Base-by-base conservation (phyloP, 2,113 vertebrate genomes). In the Austrofundulus limnaeus region DNA sequence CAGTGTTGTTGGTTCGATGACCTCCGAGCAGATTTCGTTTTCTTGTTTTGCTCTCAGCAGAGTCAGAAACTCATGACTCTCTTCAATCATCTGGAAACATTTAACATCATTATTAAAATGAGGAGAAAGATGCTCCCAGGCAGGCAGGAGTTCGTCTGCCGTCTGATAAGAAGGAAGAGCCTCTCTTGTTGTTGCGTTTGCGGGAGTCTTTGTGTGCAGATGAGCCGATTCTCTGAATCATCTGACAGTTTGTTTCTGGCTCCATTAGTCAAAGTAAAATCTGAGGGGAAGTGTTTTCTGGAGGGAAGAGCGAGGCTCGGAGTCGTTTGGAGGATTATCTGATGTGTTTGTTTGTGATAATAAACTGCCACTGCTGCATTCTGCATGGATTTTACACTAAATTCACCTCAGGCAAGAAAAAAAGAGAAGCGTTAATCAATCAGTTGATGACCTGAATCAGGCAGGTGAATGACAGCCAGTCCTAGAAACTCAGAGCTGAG, bases 151-250 rank as follows among this genome's bases (percentile, higher is more conserved):
- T 43, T 20, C 50, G 21, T 28, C 48, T 52, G 62, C 72, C 57
- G 64, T 70, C 21, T 21, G 53, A 54, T 55, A 11, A 39, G 28
- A 16, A 61, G 63, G 47, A 54, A 53, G 66, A 4, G 62, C 55
- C 55, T 34, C 13, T 21, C 48, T 38, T 38, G 13, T 37, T 47
- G 51, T 24, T 55, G 21, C 41, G 60, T 58, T 37, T 54, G 23
- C 20, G 66, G 48, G 46, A 55, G 23, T 25, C 25, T 56, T 17
- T 31, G 53, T 28, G 42, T 0, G 23, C 4, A 51, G 17, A 38
- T 11, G 47, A 25, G 5, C 34, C 74, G 56, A 72, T 64, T 61
- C 23, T 70, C 61, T 71, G 84, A 81, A 74, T 81, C 72, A 81
- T 57, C 60, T 76, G 69, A 66, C 81, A 72, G 74, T 77, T 72